Conservation (phyloP, 2,113 vertebrate species). For the Sigmodon hispidus region DNA sequence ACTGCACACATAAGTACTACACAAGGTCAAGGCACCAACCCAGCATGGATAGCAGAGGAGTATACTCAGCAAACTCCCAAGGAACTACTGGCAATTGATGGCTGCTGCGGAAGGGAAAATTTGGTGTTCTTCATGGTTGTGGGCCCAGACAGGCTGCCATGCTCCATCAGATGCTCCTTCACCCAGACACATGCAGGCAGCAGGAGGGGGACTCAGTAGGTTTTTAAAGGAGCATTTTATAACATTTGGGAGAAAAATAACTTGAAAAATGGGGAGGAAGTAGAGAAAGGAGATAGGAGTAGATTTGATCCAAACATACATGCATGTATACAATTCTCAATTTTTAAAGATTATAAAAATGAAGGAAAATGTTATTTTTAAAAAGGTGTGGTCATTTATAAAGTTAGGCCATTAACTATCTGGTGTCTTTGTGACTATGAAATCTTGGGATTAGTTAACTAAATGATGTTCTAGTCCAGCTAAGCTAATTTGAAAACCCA, state of each 20-base stretch:
- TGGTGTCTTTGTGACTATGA: neutral
- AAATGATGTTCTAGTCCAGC: neutral
- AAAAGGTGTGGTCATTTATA: neutral
- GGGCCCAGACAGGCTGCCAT: neutral
- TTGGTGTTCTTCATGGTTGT: neutral
- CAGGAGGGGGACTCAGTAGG: neutral
- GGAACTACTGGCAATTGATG: neutral
- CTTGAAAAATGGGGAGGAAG: neutral
- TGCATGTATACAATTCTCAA: neutral
- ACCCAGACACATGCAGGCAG: neutral
- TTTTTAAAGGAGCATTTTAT: neutral
- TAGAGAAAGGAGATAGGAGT: neutral
- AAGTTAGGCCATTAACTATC: neutral
- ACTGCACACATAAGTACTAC: neutral
- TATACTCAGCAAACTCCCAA: neutral
- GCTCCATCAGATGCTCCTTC: neutral
- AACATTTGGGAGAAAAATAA: neutral
- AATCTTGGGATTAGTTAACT: neutral
- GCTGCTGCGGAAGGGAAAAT: neutral
- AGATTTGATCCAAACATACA: neutral
- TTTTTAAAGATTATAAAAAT: neutral
- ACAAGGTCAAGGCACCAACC: neutral
- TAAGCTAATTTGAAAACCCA: conserved; percentile 27
- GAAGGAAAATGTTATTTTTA: neutral
- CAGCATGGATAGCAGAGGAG: neutral